Percentiles rank a stretch among this genome's conserved stretches.
Conservation (phyloP, 1,140 invertebrate genomes). For the Oncopodura yosiiana region DNA sequence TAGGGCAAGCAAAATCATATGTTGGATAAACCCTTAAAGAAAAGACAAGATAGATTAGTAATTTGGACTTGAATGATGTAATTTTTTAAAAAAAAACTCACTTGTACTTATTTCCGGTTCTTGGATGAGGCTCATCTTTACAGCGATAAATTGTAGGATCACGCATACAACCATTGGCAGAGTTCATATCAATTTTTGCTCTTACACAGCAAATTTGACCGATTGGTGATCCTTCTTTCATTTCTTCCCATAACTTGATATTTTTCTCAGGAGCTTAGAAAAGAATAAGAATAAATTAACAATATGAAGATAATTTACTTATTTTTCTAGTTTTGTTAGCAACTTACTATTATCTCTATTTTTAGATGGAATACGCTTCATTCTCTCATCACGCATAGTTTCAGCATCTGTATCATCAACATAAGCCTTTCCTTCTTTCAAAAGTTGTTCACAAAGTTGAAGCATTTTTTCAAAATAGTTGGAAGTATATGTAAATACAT, state of each 20-base stretch:
- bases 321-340: conserved; percentile 1
- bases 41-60: background rate
- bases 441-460: conserved; percentile 74
- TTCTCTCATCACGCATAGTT: conserved; percentile 87
- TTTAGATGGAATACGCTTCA: conserved; percentile 73
- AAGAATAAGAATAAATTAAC: conserved; percentile 7
- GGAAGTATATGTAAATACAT: conserved; percentile 89
- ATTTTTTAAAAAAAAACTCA: conserved; percentile 42
- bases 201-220: conserved; percentile 85
- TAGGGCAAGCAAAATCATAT: conserved; percentile 99
- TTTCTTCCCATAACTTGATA: conserved; percentile 84
- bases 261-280: conserved; percentile 72
- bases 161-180: conserved; percentile 89
- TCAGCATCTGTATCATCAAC: conserved; percentile 93
- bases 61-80: background rate
- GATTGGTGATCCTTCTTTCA: conserved; percentile 69
- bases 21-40: conserved; percentile 88
- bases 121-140: conserved; percentile 85
- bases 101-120: conserved; percentile 93
- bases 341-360: conserved; percentile 74
- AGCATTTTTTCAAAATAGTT: conserved; percentile 93
- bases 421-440: conserved; percentile 83
- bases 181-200: conserved; percentile 96
- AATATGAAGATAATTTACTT: background rate
- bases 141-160: conserved; percentile 99